Base-by-base conservation (phyloP, 2,888 invertebrate genomes). In the Pristionchus maxplancki region DNA sequence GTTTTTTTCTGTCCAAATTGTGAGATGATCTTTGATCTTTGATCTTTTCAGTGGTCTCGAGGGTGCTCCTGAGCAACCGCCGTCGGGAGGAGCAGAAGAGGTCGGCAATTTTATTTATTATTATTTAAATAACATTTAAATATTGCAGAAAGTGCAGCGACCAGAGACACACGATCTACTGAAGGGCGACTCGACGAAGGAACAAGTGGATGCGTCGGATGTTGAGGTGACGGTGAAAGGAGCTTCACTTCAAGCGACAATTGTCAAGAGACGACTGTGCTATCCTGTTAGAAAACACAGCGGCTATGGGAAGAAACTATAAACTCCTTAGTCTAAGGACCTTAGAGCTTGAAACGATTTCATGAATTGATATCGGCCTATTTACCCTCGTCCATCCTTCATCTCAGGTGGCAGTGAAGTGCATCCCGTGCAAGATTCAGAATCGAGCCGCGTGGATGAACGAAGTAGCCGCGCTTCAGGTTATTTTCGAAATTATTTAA, bases 371-470 rank as follows among this genome's bases (percentile, higher is more conserved):
- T n/a, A n/a, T n/a, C n/a, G n/a, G n/a, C n/a, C n/a, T n/a, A n/a
- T n/a, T n/a, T n/a, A n/a, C n/a, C n/a, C n/a, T 11, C 37, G 15
- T 71, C 40, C 1, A 34, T 34, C 13, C 1, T 67, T 40, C n/a
- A 20, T 44, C 11, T 50, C 17, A 83, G 83, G 83, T 83, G 31
- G 83, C 83, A 50, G 83, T 83, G n/a, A 83, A 83, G 83, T 83
- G 83, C 34, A 58, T 83, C 37, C 83, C 83, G 53, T 58, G 50
- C 83, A 50, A 58, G 34, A 37, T 83, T 34, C 31, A 83, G 83
- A 83, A 83, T 44, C 83, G 83, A 8, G 83, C 83, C 17, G 83
- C 83, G 24, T 83, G 83, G 83, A 83, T 83, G 83, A 58, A 50
- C 28, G 83, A 83, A 83, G 83, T 83, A 20, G 83, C 83, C 24